Conservation (phyloP, 1,140 invertebrate species). For the Apis dorsata region DNA sequence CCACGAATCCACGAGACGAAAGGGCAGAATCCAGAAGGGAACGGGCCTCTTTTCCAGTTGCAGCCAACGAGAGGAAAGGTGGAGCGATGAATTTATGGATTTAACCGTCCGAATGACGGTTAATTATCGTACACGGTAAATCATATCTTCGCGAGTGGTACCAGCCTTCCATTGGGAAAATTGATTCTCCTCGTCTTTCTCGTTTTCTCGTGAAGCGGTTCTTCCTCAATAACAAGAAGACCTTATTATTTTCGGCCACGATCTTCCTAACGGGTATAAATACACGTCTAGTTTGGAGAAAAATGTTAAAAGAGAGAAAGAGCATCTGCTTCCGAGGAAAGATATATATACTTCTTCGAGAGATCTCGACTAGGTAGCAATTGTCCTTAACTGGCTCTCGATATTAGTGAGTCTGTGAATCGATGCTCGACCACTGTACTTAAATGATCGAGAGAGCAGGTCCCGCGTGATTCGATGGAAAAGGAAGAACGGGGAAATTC, state of each 20-base stretch:
- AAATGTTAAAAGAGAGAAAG: background rate
- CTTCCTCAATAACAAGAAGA: background rate
- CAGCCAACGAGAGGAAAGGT: background rate
- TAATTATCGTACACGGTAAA: conserved; percentile 13
- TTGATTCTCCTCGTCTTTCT: conserved; percentile 14
- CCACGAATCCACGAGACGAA: background rate
- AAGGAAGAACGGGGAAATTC: conserved; percentile 17
- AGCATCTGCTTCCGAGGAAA: conserved; percentile 50
- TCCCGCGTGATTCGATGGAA: background rate
- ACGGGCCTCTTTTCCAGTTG: background rate
- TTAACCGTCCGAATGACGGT: background rate
- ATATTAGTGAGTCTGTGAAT: conserved; percentile 38
- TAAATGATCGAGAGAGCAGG: background rate
- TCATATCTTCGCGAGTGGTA: background rate
- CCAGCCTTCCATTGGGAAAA: background rate
- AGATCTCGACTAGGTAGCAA: conserved; percentile 54
- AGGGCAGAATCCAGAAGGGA: background rate
- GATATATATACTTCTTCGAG: conserved; percentile 1
- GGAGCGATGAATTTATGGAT: conserved; percentile 18
- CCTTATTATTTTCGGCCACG: conserved; percentile 15
- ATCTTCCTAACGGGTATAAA: conserved; percentile 40
- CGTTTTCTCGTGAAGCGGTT: background rate
- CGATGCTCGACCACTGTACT: conserved; percentile 26
- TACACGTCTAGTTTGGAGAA: conserved; percentile 33
- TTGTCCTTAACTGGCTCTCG: conserved; percentile 59